Base-by-base conservation (phyloP, 2,888 invertebrate genomes). In the Synergus gifuensis region DNA sequence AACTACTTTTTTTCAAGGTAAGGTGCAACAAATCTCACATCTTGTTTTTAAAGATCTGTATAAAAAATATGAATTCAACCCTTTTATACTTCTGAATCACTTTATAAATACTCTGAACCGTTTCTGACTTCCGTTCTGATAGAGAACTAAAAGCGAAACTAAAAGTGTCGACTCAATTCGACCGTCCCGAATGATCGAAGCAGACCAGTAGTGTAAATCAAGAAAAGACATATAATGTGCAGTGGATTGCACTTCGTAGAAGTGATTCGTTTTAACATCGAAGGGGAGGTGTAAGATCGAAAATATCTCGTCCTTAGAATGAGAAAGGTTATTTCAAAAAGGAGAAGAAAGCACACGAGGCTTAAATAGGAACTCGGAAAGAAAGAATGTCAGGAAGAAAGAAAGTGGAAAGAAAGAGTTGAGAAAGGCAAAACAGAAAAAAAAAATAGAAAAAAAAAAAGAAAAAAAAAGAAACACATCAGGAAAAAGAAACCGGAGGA, bases 391-490 rank as follows among this genome's bases (percentile, higher is more conserved):
- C 28, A 36, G 18, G 49, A 77, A 62, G 44, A 49, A 73, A 81
- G 64, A 42, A 81, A 77, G 80, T 82, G 78, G 82, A 81, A 80
- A 85, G 81, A 85, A 86, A 84, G 83, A 86, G 82, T 81, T 80
- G 4, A 18, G 22, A 12, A 22, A 22, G 22, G 62, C 73, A 73
- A 79, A 77, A 69, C 46, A 46, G 12, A 46, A 63, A 54, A 66
- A 16, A 49, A n/a, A 44, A 22, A 60, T 28, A 18, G 18, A 76
- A 66, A 77, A 77, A 78, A 79, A 67, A 49, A 49, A 54, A 62
- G 60, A 28, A 46, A 67, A 76, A 49, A 63, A 64, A 66, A 54
- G 62, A 77, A 76, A 62, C 49, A 62, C 42, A 44, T 46, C 22
- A 49, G 49, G 28, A 60, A 22, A n/a, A 58, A 54, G 28, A 28